Evolutionary conservation across 1,140 invertebrate genomes (phyloP).

Genomic region (Drosophila elegans): DNA sequence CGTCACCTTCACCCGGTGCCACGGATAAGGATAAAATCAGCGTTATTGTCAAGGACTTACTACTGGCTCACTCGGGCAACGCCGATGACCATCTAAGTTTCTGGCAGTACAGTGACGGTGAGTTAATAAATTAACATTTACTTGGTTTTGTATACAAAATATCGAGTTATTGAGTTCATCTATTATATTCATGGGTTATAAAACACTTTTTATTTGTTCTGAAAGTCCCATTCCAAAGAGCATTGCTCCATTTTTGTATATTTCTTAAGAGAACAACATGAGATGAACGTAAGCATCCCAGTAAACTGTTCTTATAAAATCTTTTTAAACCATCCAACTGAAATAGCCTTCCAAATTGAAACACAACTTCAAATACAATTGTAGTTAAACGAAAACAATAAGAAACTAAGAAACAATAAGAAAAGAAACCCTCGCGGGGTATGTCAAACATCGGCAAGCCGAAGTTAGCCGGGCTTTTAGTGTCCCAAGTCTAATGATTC

Average conservation of each 20-base stretch:
- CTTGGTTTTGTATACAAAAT: too few species aligned
- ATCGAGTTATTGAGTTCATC: too few species aligned
- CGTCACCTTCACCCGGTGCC: neutral
- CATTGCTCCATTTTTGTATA: too few species aligned
- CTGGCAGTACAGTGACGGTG: conserved; percentile 65
- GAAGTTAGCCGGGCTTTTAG: conserved; percentile 1
- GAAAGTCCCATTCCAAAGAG: too few species aligned
- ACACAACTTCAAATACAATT: neutral
- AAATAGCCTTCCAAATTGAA: too few species aligned
- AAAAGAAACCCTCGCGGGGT: neutral
- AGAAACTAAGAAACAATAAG: neutral
- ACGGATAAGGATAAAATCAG: conserved; percentile 71
- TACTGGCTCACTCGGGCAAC: conserved; percentile 60
- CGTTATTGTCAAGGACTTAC: conserved; percentile 70
- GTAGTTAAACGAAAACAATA: neutral
- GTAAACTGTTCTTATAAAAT: too few species aligned
- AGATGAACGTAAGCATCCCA: too few species aligned
- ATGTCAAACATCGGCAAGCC: neutral
- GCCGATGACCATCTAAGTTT: conserved; percentile 66
- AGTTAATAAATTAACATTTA: conserved; percentile 14
- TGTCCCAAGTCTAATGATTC: conserved; percentile 7
- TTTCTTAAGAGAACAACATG: too few species aligned
- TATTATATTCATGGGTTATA: too few species aligned
- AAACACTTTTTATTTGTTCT: too few species aligned
- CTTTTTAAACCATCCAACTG: too few species aligned